phyloP scores from a whole-genome alignment of 1,140 invertebrate species.

The Sycobia sp. region DNA sequence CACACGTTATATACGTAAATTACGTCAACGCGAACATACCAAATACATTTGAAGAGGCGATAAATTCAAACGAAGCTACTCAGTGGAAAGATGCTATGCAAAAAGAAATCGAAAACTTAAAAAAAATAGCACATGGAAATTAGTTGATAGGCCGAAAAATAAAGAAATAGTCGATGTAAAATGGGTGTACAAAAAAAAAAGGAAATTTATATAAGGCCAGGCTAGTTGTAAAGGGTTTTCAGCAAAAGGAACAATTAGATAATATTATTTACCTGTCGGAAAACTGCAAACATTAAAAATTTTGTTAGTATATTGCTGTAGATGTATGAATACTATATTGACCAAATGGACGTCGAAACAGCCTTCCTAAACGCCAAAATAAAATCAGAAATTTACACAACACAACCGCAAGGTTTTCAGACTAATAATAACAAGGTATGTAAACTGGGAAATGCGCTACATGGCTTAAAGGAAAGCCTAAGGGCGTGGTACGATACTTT shows the following conservation, averaged over 20 bases:
- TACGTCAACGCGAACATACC: background rate
- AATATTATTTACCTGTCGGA: slow-evolving; percentile 46
- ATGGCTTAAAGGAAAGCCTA: slow-evolving; percentile 1
- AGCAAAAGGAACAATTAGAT: slow-evolving; percentile 38
- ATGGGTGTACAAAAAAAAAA: slow-evolving; percentile 27
- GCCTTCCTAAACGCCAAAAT: slow-evolving; percentile 54
- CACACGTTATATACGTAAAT: background rate
- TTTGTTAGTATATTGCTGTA: slow-evolving; percentile 44
- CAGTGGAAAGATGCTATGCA: slow-evolving; percentile 18
- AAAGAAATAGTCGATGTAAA: slow-evolving; percentile 27
- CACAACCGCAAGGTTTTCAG: background rate
- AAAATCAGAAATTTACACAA: slow-evolving; percentile 46
- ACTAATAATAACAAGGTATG: too few species aligned
- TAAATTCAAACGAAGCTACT: background rate
- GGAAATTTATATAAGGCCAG: slow-evolving; percentile 21
- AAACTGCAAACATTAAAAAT: slow-evolving; percentile 37
- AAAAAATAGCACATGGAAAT: slow-evolving; percentile 26
- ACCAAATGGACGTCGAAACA: slow-evolving; percentile 51
- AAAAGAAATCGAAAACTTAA: slow-evolving; percentile 10
- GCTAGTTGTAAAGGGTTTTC: slow-evolving; percentile 27
- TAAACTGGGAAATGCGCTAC: background rate
- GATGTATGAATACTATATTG: slow-evolving; percentile 42
- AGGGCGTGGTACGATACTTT: slow-evolving; percentile 8
- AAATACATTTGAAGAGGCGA: slow-evolving; percentile 14
- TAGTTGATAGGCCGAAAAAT: slow-evolving; percentile 14